These are phyloP conservation scores for Phymorhynchus buccinoides DNA, from an alignment of 1,140 invertebrate species.

Conservation along the genomic window DNA sequence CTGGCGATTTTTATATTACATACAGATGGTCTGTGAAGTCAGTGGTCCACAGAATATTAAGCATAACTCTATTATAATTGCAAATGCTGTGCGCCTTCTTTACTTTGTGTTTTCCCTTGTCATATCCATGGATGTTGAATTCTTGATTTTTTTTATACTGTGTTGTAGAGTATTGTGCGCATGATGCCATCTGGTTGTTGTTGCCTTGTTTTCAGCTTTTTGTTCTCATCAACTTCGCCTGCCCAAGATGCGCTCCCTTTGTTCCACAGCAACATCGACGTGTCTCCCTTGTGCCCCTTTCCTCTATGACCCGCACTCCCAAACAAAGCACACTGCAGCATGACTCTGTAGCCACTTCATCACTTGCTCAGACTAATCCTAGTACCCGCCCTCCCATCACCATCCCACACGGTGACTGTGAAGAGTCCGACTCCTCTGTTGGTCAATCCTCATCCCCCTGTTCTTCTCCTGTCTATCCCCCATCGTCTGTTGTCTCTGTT, in stretches of 20 bases:
- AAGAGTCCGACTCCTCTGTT: not conserved
- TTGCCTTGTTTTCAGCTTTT: not conserved
- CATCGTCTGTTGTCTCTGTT: not conserved
- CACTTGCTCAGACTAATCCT: not conserved
- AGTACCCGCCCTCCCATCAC: not conserved
- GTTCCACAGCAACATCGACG: not conserved
- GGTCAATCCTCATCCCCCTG: not conserved
- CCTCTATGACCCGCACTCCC: not conserved
- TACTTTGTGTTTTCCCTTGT: too few species aligned
- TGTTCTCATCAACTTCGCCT: constrained; percentile 11
- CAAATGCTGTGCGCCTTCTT: too few species aligned
- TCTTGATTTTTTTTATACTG: too few species aligned
- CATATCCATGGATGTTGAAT: too few species aligned
- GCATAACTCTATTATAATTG: too few species aligned
- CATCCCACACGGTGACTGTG: not conserved
- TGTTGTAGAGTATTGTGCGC: too few species aligned
- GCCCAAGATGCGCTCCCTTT: not conserved
- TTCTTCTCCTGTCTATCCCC: not conserved
- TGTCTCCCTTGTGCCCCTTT: not conserved
- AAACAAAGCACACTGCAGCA: not conserved
- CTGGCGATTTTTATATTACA: too few species aligned
- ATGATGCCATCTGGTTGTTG: too few species aligned
- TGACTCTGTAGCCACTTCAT: not conserved
- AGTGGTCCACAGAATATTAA: too few species aligned
- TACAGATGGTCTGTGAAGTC: too few species aligned